Evolutionary conservation across 2,888 invertebrate genomes (phyloP), one percentile per base, ranked within the genome.

Genomic region (Orthonychiurus folsomi): DNA sequence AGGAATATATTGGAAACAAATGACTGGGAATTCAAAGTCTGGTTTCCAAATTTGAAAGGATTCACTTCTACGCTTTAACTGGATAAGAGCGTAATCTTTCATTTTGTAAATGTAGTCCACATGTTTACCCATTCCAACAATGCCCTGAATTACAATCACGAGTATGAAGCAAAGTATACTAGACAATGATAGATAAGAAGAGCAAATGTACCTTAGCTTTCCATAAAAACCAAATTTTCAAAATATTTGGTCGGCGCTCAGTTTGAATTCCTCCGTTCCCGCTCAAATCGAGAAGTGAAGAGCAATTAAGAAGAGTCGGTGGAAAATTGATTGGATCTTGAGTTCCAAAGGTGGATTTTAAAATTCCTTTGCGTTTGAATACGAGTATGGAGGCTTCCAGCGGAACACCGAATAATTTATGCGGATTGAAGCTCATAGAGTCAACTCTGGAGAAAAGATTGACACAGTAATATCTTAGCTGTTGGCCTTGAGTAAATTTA

Each of bases 181-280:
- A 52, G 9, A 52, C 52, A 52, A 20, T 9, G 24, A 23, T 52
- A 21, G 52, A 52, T 12, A 37, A 37, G 5, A 37, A 9, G 5
- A 9, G 37, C 15, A 9, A 37, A 37, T 37, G 5, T n/a, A 52
- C 52, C 52, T 52, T 52, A 9, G 59, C 64, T 56, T 64, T 64
- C 64, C 64, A 64, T 27, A 59, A 27, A 50, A 64, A 27, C 60
- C 64, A 64, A 56, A 64, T 48, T 24, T 64, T 64, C 15, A 64
- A 18, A 27, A 61, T 54, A 37, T 62, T 56, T 2, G 62, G 52
- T 9, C 57, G 50, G 21, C 64, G 53, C 12, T 25, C 48, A 1
- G 25, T 50, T 26, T 61, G 27, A 18, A 54, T 21, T 25, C 21
- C 20, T 15, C 50, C 24, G n/a, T 23, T n/a, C 15, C 59, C 59